phyloP scores from a whole-genome alignment of 2,797 vertebrate genomes.

The Microchirus variegatus region DNA sequence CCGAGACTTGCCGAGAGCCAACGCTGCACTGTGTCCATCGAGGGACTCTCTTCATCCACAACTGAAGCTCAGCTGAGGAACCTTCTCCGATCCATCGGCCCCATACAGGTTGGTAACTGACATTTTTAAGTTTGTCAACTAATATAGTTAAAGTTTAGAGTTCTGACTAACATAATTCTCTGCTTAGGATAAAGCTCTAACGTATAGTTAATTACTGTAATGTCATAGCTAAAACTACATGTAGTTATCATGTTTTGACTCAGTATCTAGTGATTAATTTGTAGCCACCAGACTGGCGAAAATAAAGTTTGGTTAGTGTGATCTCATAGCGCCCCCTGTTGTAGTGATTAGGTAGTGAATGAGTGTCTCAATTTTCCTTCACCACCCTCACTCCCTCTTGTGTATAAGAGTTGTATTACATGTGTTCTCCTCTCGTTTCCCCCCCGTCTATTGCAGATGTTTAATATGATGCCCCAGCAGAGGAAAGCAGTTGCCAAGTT shows the following conservation, averaged over 20 bases:
- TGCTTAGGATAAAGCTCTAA: neutral
- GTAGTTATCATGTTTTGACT: neutral
- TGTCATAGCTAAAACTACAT: neutral
- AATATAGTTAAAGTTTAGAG: no score
- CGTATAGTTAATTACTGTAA: no score
- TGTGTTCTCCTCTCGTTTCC: conserved; percentile 11
- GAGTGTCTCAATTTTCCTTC: conserved; percentile 18
- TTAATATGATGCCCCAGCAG: conserved; percentile 96
- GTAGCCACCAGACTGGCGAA: neutral
- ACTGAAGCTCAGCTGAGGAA: conserved; percentile 92
- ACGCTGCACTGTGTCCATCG: conserved; percentile 90
- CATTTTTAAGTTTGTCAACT: neutral
- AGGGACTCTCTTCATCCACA: conserved; percentile 96
- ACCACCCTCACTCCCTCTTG: conserved; percentile 59
- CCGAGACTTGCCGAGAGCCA: conserved; percentile 83
- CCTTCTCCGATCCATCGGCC: conserved; percentile 95
- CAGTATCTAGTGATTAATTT: neutral
- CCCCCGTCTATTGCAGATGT: conserved; percentile 84
- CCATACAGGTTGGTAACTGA: conserved; percentile 87
- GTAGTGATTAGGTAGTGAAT: conserved; percentile 19
- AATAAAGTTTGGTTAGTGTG: conserved; percentile 16
- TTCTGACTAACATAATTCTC: no score
- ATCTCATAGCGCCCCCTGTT: conserved; percentile 67
- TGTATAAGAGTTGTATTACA: conserved; percentile 17
- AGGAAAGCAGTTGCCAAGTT: conserved; percentile 96